Evolutionary conservation across 92 coral and sea anemone genomes (phyloP).

Genomic region (Montipora capitata): DNA sequence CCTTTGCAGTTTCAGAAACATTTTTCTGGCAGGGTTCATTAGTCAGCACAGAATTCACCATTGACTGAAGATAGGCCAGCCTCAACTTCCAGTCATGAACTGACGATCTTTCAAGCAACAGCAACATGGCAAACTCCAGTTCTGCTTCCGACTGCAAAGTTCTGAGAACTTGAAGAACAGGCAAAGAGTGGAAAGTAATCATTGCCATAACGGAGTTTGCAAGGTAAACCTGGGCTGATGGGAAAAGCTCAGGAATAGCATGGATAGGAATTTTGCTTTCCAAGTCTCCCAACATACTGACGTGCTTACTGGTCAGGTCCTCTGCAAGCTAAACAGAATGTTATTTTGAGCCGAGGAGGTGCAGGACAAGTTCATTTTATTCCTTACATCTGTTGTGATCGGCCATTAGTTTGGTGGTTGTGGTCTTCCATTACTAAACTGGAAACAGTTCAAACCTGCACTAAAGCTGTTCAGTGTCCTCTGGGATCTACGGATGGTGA

Average conservation of each 20-base stretch:
- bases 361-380: too few species aligned
- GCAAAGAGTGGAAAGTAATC: constrained; percentile 79
- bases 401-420: too few species aligned
- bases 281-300: background rate
- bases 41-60: constrained; percentile 16
- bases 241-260: constrained; percentile 22
- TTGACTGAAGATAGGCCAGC: constrained; percentile 58
- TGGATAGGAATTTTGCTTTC: background rate
- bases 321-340: constrained; percentile 39
- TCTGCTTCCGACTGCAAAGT: constrained; percentile 38
- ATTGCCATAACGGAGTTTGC: constrained; percentile 78
- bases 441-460: too few species aligned
- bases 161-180: constrained; percentile 76
- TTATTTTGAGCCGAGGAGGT: too few species aligned
- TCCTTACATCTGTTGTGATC: too few species aligned
- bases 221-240: constrained; percentile 75
- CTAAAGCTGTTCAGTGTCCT: too few species aligned
- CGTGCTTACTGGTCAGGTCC: constrained; percentile 46
- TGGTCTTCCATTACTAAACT: too few species aligned
- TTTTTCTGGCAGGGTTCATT: background rate
- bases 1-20: background rate
- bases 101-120: constrained; percentile 88
- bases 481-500: too few species aligned
- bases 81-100: constrained; percentile 87
- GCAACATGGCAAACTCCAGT: constrained; percentile 68